Evolutionary conservation across 2,888 invertebrate genomes (phyloP), one percentile per base, ranked within the genome.

Genomic region (Hydraecia micacea): DNA sequence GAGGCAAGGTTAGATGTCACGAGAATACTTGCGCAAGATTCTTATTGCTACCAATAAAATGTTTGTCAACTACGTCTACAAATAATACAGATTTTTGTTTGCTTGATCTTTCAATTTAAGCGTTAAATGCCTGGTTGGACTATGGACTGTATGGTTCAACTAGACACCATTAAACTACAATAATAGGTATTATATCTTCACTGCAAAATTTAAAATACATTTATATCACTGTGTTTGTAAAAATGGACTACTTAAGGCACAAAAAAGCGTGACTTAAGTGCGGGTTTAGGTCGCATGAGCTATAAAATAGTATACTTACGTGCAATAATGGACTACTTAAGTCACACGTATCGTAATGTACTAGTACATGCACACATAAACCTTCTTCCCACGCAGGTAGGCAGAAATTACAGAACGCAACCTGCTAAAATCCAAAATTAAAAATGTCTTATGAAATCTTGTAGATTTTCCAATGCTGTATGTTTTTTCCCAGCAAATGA

Each of bases 401-500:
- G 65, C 39, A 15, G n/a, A 65, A 3, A 36, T 13, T 65, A 39
- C 15, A n/a, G 4, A 46, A 46, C 13, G 6, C n/a, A 21, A 68
- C 13, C 28, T 46, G 11, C 18, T 21, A 28, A 7, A 8, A 49
- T 32, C 1, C 5, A 9, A 15, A 68, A 32, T 68, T 15, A 25
- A 15, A 68, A 68, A 15, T 32, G 15, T 32, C 8, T 32, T 4
- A 2, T 68, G 7, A 28, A 68, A 15, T 68, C 46, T 25, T 5
- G 15, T 49, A 25, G 15, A 65, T 25, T 66, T 32, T 73, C 18
- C 7, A 52, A 28, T 18, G 66, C 9, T 18, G 4, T 39, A 36
- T 18, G 7, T 46, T 71, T 67, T 46, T 69, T 88, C 84, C 15
- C 79, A 90, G 90, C 86, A 77, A 25, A 87, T 86, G 89, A 72